A percentile compares a stretch with the other conserved stretches of the same genome.
Conservation (phyloP, 2,113 vertebrate genomes). For the Symphodus melops region DNA sequence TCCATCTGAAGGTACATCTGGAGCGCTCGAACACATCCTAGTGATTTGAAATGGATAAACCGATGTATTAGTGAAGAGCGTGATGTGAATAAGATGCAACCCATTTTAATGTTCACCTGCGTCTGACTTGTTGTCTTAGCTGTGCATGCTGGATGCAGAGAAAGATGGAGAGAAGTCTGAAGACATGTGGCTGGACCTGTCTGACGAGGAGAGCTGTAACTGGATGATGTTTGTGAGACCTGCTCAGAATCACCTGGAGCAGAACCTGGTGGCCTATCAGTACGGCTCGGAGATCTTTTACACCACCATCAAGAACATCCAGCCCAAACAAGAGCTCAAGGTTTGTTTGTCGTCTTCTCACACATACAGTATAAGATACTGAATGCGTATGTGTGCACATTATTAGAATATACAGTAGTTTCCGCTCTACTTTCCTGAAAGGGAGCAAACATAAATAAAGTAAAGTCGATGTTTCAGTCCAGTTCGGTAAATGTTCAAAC, state of each 20-base stretch:
- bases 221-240: constrained; percentile 99
- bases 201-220: constrained; percentile 95
- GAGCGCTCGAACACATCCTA: not conserved
- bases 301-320: constrained; percentile 96
- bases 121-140: constrained; percentile 71
- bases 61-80: too few relatives aligned
- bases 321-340: constrained; percentile 98
- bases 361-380: too few relatives aligned
- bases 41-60: too few relatives aligned
- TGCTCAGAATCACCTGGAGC: constrained; percentile 96
- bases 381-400: too few relatives aligned
- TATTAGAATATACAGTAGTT: too few relatives aligned
- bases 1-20: constrained; percentile 90
- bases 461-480: not conserved
- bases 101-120: not conserved
- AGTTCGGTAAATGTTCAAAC: too few relatives aligned
- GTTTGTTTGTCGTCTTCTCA: constrained; percentile 67
- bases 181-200: constrained; percentile 94
- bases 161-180: constrained; percentile 87
- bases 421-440: too few relatives aligned
- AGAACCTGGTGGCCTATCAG: constrained; percentile 98
- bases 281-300: constrained; percentile 97
- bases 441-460: too few relatives aligned
- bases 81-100: too few relatives aligned
- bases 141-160: constrained; percentile 88